Conservation (phyloP, 2,113 vertebrate species). For the Sturnus vulgaris region DNA sequence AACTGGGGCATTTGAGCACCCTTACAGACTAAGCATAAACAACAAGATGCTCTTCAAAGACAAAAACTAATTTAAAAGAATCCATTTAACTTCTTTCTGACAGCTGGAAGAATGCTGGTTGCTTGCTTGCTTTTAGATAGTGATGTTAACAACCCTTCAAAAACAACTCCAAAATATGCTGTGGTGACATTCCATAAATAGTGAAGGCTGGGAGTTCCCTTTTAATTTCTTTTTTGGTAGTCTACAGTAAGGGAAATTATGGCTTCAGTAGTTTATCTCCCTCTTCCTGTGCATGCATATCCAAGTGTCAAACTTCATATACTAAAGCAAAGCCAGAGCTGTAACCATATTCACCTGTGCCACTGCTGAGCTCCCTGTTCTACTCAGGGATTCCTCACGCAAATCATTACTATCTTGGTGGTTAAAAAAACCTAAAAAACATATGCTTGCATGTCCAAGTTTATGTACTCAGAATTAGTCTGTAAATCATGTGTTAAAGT, state of each 20-base stretch:
- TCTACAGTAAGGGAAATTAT: not conserved
- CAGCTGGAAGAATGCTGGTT: not conserved
- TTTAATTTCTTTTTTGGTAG: not conserved
- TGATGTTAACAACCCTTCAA: not conserved
- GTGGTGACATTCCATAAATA: not conserved
- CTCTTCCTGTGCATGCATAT: not conserved
- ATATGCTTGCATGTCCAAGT: not conserved
- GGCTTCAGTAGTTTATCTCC: not conserved
- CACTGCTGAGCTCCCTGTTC: not conserved
- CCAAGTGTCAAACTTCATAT: not conserved
- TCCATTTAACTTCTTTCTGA: slow-evolving; percentile 12
- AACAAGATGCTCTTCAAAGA: not conserved
- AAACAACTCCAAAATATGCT: slow-evolving; percentile 5
- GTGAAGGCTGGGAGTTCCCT: not conserved
- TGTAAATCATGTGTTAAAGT: not conserved
- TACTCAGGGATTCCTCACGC: not conserved
- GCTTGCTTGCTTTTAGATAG: slow-evolving; percentile 2
- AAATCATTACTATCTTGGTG: not conserved
- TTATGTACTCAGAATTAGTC: not conserved
- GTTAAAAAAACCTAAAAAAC: not conserved
- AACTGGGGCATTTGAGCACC: not conserved
- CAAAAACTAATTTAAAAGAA: slow-evolving; percentile 2
- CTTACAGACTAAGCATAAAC: not conserved
- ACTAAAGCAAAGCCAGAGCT: not conserved
- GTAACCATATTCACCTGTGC: not conserved